A percentile compares a stretch with the other conserved stretches of the same genome.
Conservation (phyloP, 2,888 invertebrate species). For the Andrena hattorfiana region DNA sequence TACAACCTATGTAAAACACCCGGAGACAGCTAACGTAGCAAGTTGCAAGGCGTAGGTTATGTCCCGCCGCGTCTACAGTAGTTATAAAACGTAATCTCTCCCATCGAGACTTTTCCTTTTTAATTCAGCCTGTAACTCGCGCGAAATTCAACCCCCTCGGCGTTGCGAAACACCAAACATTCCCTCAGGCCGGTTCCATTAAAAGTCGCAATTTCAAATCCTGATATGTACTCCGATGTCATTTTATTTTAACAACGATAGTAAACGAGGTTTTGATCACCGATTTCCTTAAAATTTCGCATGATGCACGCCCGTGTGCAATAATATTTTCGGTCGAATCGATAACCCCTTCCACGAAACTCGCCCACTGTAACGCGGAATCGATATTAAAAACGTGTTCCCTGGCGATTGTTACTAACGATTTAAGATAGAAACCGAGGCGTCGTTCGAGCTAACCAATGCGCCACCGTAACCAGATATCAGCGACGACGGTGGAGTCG, state of each 20-base stretch:
- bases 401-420: constrained; percentile 17
- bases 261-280: too few species aligned
- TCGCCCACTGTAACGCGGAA: neutral
- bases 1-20: constrained; percentile 59
- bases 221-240: neutral
- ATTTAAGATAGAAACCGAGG: constrained; percentile 22
- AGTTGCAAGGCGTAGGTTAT: constrained; percentile 34
- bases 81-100: constrained; percentile 51
- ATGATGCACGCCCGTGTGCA: too few species aligned
- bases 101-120: constrained; percentile 49
- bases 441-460: neutral
- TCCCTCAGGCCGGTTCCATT: neutral
- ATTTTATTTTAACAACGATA: neutral
- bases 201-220: neutral
- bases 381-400: constrained; percentile 4
- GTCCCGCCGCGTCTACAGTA: constrained; percentile 9
- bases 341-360: neutral
- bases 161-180: constrained; percentile 5
- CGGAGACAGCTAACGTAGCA: constrained; percentile 50
- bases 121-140: constrained; percentile 35
- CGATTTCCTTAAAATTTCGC: too few species aligned
- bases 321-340: neutral
- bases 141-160: constrained; percentile 12
- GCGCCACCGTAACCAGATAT: constrained; percentile 26
- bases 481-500: constrained; percentile 29